These are phyloP conservation scores for Bufotes viridis DNA, from an alignment of 2,797 vertebrate genomes.

Conservation along the genomic window DNA sequence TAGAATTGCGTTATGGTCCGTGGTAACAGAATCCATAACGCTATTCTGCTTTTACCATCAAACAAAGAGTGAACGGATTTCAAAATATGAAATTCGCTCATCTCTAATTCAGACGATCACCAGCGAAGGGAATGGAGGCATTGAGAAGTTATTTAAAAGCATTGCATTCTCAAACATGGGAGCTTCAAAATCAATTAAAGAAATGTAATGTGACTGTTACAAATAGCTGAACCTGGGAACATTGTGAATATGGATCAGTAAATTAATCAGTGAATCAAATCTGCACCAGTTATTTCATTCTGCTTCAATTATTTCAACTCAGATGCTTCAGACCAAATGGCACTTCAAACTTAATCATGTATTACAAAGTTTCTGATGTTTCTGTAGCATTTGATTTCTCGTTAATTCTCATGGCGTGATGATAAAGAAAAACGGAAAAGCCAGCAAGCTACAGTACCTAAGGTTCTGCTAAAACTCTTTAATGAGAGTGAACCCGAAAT, in stretches of 20 bases:
- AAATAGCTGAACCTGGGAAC: constrained; percentile 36
- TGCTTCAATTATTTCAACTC: constrained; percentile 48
- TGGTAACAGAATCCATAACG: too few species aligned
- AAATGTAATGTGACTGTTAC: constrained; percentile 47
- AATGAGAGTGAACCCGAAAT: neutral
- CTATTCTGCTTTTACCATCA: too few species aligned
- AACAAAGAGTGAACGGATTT: too few species aligned
- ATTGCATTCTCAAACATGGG: constrained; percentile 2
- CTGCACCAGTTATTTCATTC: constrained; percentile 47
- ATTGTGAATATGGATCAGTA: constrained; percentile 48
- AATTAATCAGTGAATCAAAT: constrained; percentile 57
- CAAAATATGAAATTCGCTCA: too few species aligned
- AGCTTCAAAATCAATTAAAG: constrained; percentile 52
- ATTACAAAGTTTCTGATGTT: constrained; percentile 48
- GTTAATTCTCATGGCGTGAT: constrained; percentile 1
- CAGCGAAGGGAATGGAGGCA: constrained; percentile 29
- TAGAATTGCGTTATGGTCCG: too few species aligned
- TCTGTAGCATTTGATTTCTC: constrained; percentile 34
- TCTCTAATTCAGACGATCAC: too few species aligned
- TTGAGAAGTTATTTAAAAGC: constrained; percentile 30
- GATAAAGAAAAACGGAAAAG: constrained; percentile 1
- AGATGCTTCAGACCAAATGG: constrained; percentile 42
- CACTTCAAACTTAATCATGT: constrained; percentile 50
- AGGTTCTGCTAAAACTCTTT: neutral
- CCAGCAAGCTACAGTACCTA: neutral